A percentile compares a stretch with the other conserved stretches of the same genome.
These are phyloP conservation scores for Campoletis sonorensis DNA, from an alignment of 1,140 invertebrate species.

Conservation along the genomic window DNA sequence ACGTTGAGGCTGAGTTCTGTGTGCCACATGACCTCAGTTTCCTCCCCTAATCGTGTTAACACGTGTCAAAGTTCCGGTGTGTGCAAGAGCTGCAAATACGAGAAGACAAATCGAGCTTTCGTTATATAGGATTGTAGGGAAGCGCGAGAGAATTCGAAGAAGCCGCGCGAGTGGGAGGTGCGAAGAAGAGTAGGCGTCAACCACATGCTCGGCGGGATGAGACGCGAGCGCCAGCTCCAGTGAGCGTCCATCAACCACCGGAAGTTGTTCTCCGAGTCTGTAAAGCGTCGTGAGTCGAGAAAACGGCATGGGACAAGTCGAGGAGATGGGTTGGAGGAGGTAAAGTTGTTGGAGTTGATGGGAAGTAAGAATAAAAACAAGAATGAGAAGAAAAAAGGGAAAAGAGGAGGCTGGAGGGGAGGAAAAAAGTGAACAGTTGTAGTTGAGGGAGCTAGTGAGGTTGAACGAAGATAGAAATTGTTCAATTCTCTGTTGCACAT, in stretches of 20 bases:
- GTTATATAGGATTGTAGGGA: background rate
- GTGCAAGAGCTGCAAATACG: constrained; percentile 10
- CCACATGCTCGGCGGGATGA: constrained; percentile 35
- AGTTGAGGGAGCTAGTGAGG: constrained; percentile 33
- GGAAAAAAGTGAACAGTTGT: background rate
- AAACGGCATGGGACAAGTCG: constrained; percentile 12
- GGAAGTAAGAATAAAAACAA: constrained; percentile 32
- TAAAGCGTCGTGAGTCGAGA: constrained; percentile 37
- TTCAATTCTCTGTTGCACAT: constrained; percentile 54
- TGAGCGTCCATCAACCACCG: constrained; percentile 39
- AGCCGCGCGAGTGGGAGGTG: constrained; percentile 16
- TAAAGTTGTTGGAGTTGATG: constrained; percentile 2
- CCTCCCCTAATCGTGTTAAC: background rate
- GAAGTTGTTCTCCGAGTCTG: constrained; percentile 12
- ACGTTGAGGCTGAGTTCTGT: background rate
- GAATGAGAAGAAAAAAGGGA: background rate
- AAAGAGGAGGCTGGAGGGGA: background rate
- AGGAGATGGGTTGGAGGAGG: background rate
- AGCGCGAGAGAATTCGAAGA: constrained; percentile 40
- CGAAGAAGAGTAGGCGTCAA: constrained; percentile 33
- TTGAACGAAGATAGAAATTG: constrained; percentile 48
- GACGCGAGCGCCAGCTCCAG: background rate
- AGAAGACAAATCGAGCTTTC: constrained; percentile 41
- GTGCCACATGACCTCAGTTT: background rate
- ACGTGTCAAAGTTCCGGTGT: constrained; percentile 23